These are phyloP conservation scores for Psettodes erumei DNA, from an alignment of 2,113 vertebrate species.

Conservation along the genomic window DNA sequence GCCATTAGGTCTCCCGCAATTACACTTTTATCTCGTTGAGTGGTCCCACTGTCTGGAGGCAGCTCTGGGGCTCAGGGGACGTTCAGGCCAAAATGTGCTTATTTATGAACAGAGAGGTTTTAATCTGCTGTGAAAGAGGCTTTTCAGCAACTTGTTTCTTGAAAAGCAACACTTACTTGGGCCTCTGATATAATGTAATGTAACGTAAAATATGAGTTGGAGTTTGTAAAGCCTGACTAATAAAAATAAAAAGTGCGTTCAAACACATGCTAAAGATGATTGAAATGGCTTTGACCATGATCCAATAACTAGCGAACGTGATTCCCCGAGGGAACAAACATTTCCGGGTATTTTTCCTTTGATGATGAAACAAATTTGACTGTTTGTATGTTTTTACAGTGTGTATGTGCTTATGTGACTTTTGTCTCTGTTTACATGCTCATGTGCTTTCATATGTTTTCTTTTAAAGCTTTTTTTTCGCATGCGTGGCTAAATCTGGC, in stretches of 20 bases:
- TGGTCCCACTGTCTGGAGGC: conserved; percentile 25
- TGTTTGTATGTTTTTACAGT: too few species aligned
- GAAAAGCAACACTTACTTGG: neutral
- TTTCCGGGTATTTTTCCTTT: conserved; percentile 43
- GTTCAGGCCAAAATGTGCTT: conserved; percentile 38
- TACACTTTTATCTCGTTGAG: conserved; percentile 59
- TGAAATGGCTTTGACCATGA: neutral
- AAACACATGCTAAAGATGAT: neutral
- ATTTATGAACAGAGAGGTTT: conserved; percentile 27
- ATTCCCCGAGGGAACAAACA: conserved; percentile 11
- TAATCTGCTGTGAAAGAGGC: neutral
- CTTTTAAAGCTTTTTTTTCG: too few species aligned
- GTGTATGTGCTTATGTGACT: too few species aligned
- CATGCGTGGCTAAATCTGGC: too few species aligned
- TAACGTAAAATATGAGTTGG: neutral
- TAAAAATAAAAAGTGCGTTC: neutral
- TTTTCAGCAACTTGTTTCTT: neutral
- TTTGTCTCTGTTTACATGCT: too few species aligned
- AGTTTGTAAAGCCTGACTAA: neutral
- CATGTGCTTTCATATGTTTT: too few species aligned
- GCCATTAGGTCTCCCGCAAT: conserved; percentile 65
- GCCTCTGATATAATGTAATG: neutral
- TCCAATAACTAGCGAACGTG: neutral
- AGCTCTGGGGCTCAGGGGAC: conserved; percentile 47
- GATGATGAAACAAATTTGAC: too few species aligned